Evolutionary conservation across 2,113 vertebrate species (phyloP), one percentile per base, ranked within the genome.

Genomic region (Podilymbus podiceps): DNA sequence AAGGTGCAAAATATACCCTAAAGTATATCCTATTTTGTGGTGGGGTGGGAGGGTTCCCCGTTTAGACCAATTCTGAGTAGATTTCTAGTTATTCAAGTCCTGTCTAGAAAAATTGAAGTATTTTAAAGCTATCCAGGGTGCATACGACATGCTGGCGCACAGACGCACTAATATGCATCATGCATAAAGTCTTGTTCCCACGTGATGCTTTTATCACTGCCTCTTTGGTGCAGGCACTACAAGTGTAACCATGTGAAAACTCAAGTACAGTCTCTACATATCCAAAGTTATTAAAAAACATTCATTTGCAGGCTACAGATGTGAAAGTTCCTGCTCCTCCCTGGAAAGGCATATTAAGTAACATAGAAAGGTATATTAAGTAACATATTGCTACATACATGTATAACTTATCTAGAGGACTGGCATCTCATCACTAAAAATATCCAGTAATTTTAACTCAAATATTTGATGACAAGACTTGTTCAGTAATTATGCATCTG

Each of bases 21-120:
- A 55, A 89, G 38, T 15, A 71, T 80, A 42, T 42, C 42, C 42
- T 75, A n/a, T 42, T 82, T 50, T 60, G 6, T 73, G 49, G 20
- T 0, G 0, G 22, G 13, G n/a, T 35, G 9, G 19, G 19, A 73
- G 33, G 6, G 8, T 46, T 13, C 42, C 42, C 64, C 12, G 7
- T 20, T 15, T 47, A 68, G 30, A 40, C 11, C 31, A 69, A 38
- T 44, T 44, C 55, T 59, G 30, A 85, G 23, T 42, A 46, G 8
- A 31, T 20, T 66, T 31, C 25, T 25, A 63, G 40, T 47, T 74
- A 47, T 17, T 59, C 35, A 35, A 81, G 44, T 25, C 21, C n/a
- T n/a, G 42, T 8, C 42, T 63, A 67, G 19, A 72, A 81, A 63
- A 77, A 68, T 6, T 5, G 2, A 63, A 77, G 25, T 21, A 63